These are phyloP conservation scores for Acheta domesticus DNA, from an alignment of 2,888 invertebrate genomes.

Conservation along the genomic window DNA sequence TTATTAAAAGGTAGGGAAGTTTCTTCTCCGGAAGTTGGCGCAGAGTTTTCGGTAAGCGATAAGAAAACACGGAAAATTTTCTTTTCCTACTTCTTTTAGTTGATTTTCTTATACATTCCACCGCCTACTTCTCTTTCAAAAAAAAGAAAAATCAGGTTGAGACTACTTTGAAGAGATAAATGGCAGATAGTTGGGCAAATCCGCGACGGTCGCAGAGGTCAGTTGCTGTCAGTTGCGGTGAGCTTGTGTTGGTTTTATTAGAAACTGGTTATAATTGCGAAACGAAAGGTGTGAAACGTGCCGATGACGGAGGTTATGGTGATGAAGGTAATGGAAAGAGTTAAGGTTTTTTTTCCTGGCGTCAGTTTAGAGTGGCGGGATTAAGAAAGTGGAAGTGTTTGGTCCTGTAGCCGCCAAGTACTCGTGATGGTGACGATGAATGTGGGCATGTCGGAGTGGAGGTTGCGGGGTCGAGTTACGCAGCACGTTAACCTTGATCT, in stretches of 20 bases:
- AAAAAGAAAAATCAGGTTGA: background rate
- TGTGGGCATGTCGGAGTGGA: no score
- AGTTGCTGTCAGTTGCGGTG: background rate
- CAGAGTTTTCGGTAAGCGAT: constrained; percentile 2
- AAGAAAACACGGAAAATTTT: constrained; percentile 3
- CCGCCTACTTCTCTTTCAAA: background rate
- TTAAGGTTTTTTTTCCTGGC: no score
- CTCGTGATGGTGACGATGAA: no score
- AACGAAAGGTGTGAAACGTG: background rate
- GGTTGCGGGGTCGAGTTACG: no score
- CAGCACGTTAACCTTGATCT: no score
- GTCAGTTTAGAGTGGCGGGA: no score
- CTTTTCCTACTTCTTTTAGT: background rate
- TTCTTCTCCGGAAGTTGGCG: constrained; percentile 18
- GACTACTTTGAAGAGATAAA: background rate
- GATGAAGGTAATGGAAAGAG: no score
- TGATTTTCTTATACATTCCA: background rate
- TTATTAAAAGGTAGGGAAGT: constrained; percentile 18
- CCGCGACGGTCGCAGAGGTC: background rate
- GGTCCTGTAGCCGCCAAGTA: no score
- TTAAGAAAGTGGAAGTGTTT: no score
- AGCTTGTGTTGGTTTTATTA: background rate
- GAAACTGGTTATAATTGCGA: background rate
- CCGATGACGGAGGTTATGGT: no score
- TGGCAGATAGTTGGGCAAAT: background rate